Conservation (phyloP, 2,797 vertebrate species). For the Discoglossus pictus region DNA sequence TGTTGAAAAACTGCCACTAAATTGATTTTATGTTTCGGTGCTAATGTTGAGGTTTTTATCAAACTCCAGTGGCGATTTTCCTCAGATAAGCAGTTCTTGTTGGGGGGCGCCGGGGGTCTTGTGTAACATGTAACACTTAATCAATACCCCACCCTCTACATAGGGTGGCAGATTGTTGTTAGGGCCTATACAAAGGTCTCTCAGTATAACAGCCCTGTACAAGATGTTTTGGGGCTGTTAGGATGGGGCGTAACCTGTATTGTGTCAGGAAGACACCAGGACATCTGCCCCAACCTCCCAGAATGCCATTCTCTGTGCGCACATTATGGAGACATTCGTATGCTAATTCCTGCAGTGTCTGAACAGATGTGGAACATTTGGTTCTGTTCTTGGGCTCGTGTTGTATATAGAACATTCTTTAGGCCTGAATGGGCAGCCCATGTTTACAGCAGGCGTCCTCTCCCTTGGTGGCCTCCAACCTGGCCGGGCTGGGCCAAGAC, state of each 20-base stretch:
- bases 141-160: too few relatives aligned
- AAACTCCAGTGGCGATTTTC: too few relatives aligned
- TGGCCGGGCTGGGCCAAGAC: constrained; percentile 58
- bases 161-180: not conserved
- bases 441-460: constrained; percentile 66
- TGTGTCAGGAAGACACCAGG: constrained; percentile 69
- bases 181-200: constrained; percentile 18
- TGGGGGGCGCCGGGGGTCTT: too few relatives aligned
- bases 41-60: too few relatives aligned
- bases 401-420: constrained; percentile 87
- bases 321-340: constrained; percentile 89
- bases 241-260: constrained; percentile 60
- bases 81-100: too few relatives aligned
- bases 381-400: constrained; percentile 89
- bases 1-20: too few relatives aligned
- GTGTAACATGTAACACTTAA: too few relatives aligned
- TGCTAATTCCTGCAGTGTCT: constrained; percentile 79
- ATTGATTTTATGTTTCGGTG: too few relatives aligned
- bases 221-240: too few relatives aligned
- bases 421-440: constrained; percentile 58
- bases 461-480: constrained; percentile 76
- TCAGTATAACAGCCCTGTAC: too few relatives aligned
- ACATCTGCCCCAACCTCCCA: constrained; percentile 82
- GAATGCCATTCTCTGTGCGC: constrained; percentile 79
- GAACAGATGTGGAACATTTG: constrained; percentile 97